These are phyloP conservation scores for Delphinus delphis DNA, from an alignment of 2,113 vertebrate species.

Conservation along the genomic window DNA sequence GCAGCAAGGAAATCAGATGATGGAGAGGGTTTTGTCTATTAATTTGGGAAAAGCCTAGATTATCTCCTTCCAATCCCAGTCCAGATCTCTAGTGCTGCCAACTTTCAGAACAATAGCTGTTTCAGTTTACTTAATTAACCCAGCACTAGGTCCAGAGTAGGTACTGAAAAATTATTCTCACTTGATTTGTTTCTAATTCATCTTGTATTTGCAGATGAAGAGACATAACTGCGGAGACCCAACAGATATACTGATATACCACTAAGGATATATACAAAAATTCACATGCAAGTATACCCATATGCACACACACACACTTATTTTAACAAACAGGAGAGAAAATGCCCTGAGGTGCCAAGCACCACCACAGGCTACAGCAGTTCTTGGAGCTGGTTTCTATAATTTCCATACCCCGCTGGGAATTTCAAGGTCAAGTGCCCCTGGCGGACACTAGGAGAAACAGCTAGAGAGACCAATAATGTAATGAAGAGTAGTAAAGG, in stretches of 20 bases:
- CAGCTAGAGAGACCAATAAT: not conserved
- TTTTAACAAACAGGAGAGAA: constrained; percentile 23
- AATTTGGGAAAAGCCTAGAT: not conserved
- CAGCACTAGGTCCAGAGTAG: not conserved
- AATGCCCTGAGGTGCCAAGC: not conserved
- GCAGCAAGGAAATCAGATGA: not conserved
- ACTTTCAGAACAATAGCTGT: constrained; percentile 23
- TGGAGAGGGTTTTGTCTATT: not conserved
- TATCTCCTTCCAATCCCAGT: not conserved
- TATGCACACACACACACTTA: not conserved
- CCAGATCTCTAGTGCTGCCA: not conserved
- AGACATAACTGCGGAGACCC: not conserved
- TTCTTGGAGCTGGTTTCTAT: constrained; percentile 43
- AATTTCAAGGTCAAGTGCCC: constrained; percentile 61
- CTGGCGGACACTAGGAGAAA: constrained; percentile 33
- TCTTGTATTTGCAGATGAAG: constrained; percentile 1
- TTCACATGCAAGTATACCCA: not conserved
- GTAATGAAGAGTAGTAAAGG: constrained; percentile 29
- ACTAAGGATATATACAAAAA: constrained; percentile 33
- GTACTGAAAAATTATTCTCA: constrained; percentile 38
- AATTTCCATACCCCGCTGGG: constrained; percentile 51
- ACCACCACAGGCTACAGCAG: constrained; percentile 42
- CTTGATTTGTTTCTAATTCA: constrained; percentile 4
- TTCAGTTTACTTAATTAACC: constrained; percentile 39
- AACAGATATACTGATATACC: not conserved